Base-by-base conservation (phyloP, 1,140 invertebrate genomes). In the Telenomus remus region DNA sequence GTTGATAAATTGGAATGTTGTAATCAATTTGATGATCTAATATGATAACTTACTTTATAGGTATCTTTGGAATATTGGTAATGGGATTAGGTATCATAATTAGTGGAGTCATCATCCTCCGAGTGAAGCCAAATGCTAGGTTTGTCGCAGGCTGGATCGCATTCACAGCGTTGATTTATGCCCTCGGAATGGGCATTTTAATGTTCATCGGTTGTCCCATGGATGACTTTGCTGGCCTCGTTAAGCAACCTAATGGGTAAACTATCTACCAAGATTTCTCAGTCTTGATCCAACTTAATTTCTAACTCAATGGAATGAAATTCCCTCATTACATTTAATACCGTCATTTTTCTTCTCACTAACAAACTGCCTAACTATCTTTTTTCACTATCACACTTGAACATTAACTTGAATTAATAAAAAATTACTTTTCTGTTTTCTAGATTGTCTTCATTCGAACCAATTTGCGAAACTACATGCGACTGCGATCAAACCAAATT, bases 101-200 rank as follows among this genome's bases (percentile, higher is more conserved):
- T 46, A 94, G 94, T 68, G 96, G 95, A 1, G 89, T 96, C 33
- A 95, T 95, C 70, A 97, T 97, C 65, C 84, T 96, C 37, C 91
- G 92, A 81, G 88, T 92, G 50, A 96, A 96, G 78, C 95, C 95
- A 0, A 95, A 94, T 43, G 95, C 96, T 2, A 89, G 92, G 72
- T 94, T 94, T 75, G 95, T 97, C 3, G 95, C 96, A 12, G 94
- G 92, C 9, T 97, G 96, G 96, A 96, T 97, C 48, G 95, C 95
- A 9, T 91, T 94, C 70, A 95, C 94, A 0, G 95, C 96, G 0
- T 89, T 96, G 0, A 90, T 95, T n/a, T 97, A 97, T 82, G 92
- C 95, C 43, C 88, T 94, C 64, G 95, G 95, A 51, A 97, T 97
- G 95, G 91, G 94, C 1, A 89, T 95, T 54, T 85, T 97, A 11